Evolutionary conservation across 2,888 invertebrate genomes (phyloP), one percentile per base, ranked within the genome.

Genomic region (Euplagia quadripunctaria): DNA sequence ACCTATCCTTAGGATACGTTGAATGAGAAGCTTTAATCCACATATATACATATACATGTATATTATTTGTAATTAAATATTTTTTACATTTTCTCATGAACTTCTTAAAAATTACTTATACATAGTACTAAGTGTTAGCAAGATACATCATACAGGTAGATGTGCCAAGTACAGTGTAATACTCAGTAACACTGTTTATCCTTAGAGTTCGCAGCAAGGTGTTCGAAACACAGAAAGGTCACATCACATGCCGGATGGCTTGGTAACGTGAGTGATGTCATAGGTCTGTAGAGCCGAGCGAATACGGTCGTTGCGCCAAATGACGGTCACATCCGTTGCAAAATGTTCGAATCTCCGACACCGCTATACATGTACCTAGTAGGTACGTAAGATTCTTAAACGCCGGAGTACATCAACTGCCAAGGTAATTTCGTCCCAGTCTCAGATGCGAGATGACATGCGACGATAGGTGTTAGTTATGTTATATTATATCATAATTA

Each of bases 251-350:
- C 72, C 75, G 78, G 75, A 74, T 76, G 79, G 64, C 76, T 78
- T 76, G 71, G 76, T 73, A 82, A 79, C 77, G 78, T 76, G 66
- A 51, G 73, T 80, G 83, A 83, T 85, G 85, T 84, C 83, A 85
- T 68, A 77, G 72, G 78, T 70, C 75, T 74, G 79, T 75, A 64
- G 70, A 78, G 77, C 74, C 74, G 81, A 79, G 79, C 82, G 77
- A 80, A 79, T 78, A 79, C 82, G 85, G 82, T 82, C 79, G 80
- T 82, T 82, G 82, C 74, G 80, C 84, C 75, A 83, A 84, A 85
- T 85, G 84, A 83, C 85, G 83, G 85, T 85, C 84, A 80, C 84
- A 85, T 84, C 83, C 85, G 84, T 77, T 79, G 72, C 74, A 85
- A 83, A 83, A 84, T 82, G 79, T 83, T 80, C 77, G 78, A 79